Percentiles rank a stretch among this genome's conserved stretches.
Evolutionary conservation across 2,797 vertebrate genomes (phyloP).

Genomic region (Onychomys torridus): DNA sequence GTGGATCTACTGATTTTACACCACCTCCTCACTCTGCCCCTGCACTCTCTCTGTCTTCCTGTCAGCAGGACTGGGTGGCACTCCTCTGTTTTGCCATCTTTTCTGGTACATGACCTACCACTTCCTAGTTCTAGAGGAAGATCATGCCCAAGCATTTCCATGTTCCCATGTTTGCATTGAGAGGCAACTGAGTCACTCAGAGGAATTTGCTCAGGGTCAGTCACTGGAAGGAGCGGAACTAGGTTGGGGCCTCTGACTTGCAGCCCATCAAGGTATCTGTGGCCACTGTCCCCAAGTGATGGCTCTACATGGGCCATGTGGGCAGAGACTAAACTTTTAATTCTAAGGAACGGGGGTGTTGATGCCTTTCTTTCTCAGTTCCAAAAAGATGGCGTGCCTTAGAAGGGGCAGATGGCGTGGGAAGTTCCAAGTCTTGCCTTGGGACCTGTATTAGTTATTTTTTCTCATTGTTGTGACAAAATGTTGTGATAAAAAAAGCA

Average conservation of each 20-base stretch:
- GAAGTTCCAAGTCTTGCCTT: not conserved
- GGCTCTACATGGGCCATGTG: not conserved
- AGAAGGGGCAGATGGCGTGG: not conserved
- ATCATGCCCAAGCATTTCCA: not conserved
- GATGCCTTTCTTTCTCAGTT: conserved; percentile 40
- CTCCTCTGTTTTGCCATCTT: not conserved
- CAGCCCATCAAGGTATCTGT: not conserved
- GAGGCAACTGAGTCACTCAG: conserved; percentile 7
- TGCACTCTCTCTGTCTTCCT: not conserved
- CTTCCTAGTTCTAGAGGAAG: not conserved
- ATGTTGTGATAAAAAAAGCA: too few relatives aligned
- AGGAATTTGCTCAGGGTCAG: not conserved
- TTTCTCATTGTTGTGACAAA: not conserved
- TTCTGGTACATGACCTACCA: not conserved
- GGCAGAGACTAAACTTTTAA: not conserved
- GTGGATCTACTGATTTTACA: not conserved
- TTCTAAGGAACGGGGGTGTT: not conserved
- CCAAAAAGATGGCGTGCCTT: not conserved
- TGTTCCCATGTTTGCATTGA: not conserved
- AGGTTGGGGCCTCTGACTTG: not conserved
- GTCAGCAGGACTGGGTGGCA: rapidly evolving
- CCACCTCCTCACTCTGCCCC: not conserved
- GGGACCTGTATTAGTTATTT: not conserved
- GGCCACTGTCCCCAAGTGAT: not conserved
- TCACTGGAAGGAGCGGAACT: not conserved